Base-by-base conservation (phyloP, 2,113 vertebrate genomes). In the Mola mola region DNA sequence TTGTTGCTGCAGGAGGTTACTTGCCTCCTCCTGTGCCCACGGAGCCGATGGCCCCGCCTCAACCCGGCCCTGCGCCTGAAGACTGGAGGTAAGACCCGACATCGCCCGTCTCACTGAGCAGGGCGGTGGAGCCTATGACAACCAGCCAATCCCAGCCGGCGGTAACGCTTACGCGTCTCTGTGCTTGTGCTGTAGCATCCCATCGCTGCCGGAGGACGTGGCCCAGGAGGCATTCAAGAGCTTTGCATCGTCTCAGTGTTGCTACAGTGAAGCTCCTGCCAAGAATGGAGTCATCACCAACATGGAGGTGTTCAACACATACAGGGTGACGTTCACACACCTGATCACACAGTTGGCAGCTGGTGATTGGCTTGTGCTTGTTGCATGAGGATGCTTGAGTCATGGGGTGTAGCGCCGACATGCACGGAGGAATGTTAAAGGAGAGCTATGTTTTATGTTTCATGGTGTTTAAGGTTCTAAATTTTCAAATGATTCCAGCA, bases 231-330 rank as follows among this genome's bases (percentile, higher is more conserved):
- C 78, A 0, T 80, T 91, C 0, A 11, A 69, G 25, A 40, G 4
- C 12, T 87, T 69, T 3, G 84, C 36, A 2, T 72, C 52, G 0
- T 56, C 40, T 49, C 61, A 84, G 0, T 88, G 85, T 57, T 93
- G 90, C 72, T 92, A 85, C 34, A 58, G 75, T 19, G 28, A 36
- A 0, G 26, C 6, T 2, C 89, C 90, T 0, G 90, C 71, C 1
- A 11, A 47, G 0, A 76, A 92, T 3, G 89, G 90, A 21, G 75
- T 81, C 28, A 84, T 91, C 73, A 85, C 84, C 21, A 79, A n/a
- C 24, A 80, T 90, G 81, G 78, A 85, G 73, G 34, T 88, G 0
- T 88, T 73, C 37, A 87, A 81, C 66, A 92, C 89, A 2, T 92
- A 60, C 79, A 82, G 92, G 83, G 88, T 92, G 40, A 71, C 31